Percentiles rank a stretch among this genome's conserved stretches.
These are phyloP conservation scores for Tachypleus tridentatus DNA, from an alignment of 1,140 invertebrate genomes.

Conservation along the genomic window DNA sequence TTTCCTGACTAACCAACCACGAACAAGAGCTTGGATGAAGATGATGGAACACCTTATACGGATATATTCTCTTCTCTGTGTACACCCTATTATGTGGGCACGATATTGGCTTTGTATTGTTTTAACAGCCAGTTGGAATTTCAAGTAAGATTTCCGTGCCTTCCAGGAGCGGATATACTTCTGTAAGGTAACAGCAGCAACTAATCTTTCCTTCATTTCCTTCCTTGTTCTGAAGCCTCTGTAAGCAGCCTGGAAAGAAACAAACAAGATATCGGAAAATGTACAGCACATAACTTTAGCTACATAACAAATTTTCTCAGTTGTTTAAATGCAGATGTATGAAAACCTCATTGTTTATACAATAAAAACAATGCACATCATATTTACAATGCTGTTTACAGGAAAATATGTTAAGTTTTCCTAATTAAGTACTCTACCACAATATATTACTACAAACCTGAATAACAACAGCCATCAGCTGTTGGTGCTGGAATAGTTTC, in stretches of 20 bases:
- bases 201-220: not conserved
- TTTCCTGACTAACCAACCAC: not conserved
- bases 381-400: no score
- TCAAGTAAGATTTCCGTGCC: not conserved
- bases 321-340: not conserved
- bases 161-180: not conserved
- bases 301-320: conserved; percentile 4
- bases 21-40: not conserved
- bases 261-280: no score
- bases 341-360: no score
- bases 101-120: no score
- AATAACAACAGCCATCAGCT: conserved; percentile 10
- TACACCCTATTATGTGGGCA: not conserved
- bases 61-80: not conserved
- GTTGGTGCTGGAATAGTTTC: not conserved
- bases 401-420: no score
- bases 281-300: no score
- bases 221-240: not conserved
- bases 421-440: no score
- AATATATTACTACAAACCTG: conserved; percentile 2
- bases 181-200: not conserved
- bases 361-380: no score
- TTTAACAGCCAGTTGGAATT: not conserved
- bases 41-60: not conserved
- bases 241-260: not conserved